Base-by-base conservation (phyloP, 1,140 invertebrate genomes). In the Vanessa tameamea region DNA sequence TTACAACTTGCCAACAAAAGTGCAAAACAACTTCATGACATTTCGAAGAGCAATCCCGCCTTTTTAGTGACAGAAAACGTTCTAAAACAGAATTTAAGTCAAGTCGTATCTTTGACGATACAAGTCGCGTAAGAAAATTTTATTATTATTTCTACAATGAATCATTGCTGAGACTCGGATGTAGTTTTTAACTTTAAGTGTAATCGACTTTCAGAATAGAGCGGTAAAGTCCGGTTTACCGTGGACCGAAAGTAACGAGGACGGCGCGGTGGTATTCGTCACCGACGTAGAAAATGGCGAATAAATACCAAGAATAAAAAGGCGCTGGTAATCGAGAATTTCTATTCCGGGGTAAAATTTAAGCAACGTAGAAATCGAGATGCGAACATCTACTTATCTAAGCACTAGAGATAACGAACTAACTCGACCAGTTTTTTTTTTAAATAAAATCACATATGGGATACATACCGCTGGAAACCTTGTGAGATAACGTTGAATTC, bases 261-360 rank as follows among this genome's bases (percentile, higher is more conserved):
- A 88, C 89, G 84, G 85, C 83, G 84, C 86, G 86, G 85, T 76
- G 81, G 87, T 85, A 88, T 90, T 90, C 88, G 89, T 91, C 88
- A 91, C 88, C 87, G 84, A 84, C 81, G 87, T 91, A 92, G 89
- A 91, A 92, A 91, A 92, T 90, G 89, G 89, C 89, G 87, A 89
- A 88, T 92, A 89, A 91, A 92, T 91, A 91, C 89, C 83, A 90
- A 89, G 85, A 91, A 92, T 89, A 88, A 77, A 65, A 72, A 61
- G 51, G 47, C 61, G 59, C 69, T 71, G 50, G 50, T 50, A 67
- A 68, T 48, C 7, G 64, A 47, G 31, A 20, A 61, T n/a, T 16
- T 14, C 23, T 26, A 15, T 61, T 37, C 15, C 15, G 26, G 31
- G 13, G 57, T 37, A 3, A 5, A 31, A 37, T 61, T 61, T 53